Conservation (phyloP, 2,797 vertebrate genomes). For the Tangara arthus region DNA sequence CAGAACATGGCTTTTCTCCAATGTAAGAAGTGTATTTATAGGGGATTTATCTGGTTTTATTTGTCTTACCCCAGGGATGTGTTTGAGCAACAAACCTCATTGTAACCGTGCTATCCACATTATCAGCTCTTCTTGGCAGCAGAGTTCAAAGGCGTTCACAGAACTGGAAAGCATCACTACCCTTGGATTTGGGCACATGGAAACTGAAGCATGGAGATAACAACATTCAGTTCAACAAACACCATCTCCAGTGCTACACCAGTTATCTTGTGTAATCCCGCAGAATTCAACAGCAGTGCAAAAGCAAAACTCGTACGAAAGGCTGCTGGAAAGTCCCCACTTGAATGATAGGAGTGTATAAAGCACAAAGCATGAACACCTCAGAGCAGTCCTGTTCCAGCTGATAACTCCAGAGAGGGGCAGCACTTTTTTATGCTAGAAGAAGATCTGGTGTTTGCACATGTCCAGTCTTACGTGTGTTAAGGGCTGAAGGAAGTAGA, state of each 20-base stretch:
- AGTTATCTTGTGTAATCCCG: background rate
- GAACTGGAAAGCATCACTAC: background rate
- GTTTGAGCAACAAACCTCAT: background rate
- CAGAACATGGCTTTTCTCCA: background rate
- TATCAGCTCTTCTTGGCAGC: slow-evolving; percentile 4
- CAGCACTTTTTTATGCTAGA: background rate
- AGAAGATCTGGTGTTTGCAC: background rate
- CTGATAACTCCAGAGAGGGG: background rate
- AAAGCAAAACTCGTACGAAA: background rate
- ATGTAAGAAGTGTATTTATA: background rate
- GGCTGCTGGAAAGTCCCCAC: background rate
- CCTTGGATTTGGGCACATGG: background rate
- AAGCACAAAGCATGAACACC: background rate
- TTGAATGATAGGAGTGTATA: background rate
- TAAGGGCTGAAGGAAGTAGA: background rate
- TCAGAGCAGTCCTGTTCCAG: background rate
- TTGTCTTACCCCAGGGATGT: background rate
- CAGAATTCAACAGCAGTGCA: background rate
- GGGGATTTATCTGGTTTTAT: background rate
- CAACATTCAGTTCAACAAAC: background rate
- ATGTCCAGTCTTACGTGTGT: background rate
- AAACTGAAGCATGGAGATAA: background rate
- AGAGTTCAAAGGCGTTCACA: background rate
- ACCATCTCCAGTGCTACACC: background rate
- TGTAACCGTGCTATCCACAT: background rate